phyloP scores from a whole-genome alignment of 1,140 invertebrate genomes.

The Leptoteleia sp. region DNA sequence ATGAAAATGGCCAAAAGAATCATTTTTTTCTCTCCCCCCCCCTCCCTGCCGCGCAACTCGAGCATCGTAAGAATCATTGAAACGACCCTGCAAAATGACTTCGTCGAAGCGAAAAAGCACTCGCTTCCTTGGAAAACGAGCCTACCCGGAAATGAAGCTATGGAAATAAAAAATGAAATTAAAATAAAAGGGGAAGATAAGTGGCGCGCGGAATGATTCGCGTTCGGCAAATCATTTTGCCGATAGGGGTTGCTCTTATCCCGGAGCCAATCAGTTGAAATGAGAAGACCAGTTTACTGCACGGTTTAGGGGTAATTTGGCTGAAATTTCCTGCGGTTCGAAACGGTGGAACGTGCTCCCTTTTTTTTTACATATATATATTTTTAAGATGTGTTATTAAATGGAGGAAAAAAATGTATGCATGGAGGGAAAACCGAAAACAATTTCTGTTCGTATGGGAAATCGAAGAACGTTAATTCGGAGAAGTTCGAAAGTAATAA shows the following conservation, averaged over 20 bases:
- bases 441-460: background rate
- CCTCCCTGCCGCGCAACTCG: constrained; percentile 31
- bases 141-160: constrained; percentile 57
- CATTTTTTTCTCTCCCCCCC: constrained; percentile 63
- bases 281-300: constrained; percentile 21
- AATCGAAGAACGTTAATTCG: constrained; percentile 2
- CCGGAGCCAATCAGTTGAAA: constrained; percentile 24
- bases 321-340: constrained; percentile 16
- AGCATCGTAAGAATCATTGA: constrained; percentile 62
- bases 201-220: constrained; percentile 28
- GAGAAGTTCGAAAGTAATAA: constrained; percentile 5
- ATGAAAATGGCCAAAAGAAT: constrained; percentile 73
- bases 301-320: constrained; percentile 8
- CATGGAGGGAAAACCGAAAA: background rate
- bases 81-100: constrained; percentile 63
- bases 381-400: constrained; percentile 14
- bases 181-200: constrained; percentile 5
- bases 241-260: constrained; percentile 10
- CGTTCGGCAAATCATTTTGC: constrained; percentile 20
- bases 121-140: constrained; percentile 41
- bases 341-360: too few species aligned
- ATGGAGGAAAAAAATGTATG: background rate
- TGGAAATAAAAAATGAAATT: constrained; percentile 42
- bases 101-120: constrained; percentile 41
- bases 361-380: too few species aligned